Evolutionary conservation across 2,797 vertebrate genomes (phyloP).

Genomic region (Acanthopagrus latus): DNA sequence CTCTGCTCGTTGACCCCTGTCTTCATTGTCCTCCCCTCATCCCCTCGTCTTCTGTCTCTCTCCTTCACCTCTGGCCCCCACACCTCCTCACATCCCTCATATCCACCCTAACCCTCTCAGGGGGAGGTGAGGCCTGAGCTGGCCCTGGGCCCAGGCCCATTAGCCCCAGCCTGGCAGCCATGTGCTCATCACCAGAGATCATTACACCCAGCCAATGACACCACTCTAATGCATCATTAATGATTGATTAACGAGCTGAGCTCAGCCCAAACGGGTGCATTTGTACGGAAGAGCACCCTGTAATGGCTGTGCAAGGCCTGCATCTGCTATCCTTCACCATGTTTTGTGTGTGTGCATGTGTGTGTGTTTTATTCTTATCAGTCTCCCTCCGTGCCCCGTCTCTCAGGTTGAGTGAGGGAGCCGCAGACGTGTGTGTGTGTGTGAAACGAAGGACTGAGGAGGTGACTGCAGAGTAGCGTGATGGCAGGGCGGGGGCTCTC

Average conservation of each 20-base stretch:
- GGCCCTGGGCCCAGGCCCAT: slow-evolving; percentile 78
- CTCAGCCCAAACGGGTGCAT: slow-evolving; percentile 79
- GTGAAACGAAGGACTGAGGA: slow-evolving; percentile 53
- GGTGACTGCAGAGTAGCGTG: slow-evolving; percentile 56
- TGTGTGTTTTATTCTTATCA: slow-evolving; percentile 41
- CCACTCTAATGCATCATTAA: slow-evolving; percentile 87
- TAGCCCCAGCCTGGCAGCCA: slow-evolving; percentile 80
- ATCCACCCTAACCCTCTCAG: slow-evolving; percentile 67
- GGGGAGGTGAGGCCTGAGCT: slow-evolving; percentile 67
- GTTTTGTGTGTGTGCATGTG: slow-evolving; percentile 39
- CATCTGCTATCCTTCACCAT: slow-evolving; percentile 71
- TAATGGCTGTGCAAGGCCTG: slow-evolving; percentile 73
- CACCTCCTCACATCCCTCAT: slow-evolving; percentile 44
- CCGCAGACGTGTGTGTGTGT: slow-evolving; percentile 25
- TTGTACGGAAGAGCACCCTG: slow-evolving; percentile 77
- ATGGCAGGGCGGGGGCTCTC: slow-evolving; percentile 87
- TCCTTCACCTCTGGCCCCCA: slow-evolving; percentile 70
- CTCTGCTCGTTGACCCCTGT: slow-evolving; percentile 55
- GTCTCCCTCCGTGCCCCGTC: slow-evolving; percentile 46
- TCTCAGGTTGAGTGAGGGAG: slow-evolving; percentile 66
- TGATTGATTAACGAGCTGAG: slow-evolving; percentile 87
- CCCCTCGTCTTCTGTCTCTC: slow-evolving; percentile 36
- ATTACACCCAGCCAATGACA: slow-evolving; percentile 84
- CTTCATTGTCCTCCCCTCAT: slow-evolving; percentile 34
- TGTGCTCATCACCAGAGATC: slow-evolving; percentile 84